Evolutionary conservation across 2,113 vertebrate genomes (phyloP).

Genomic region (Urocynchramus pylzowi): DNA sequence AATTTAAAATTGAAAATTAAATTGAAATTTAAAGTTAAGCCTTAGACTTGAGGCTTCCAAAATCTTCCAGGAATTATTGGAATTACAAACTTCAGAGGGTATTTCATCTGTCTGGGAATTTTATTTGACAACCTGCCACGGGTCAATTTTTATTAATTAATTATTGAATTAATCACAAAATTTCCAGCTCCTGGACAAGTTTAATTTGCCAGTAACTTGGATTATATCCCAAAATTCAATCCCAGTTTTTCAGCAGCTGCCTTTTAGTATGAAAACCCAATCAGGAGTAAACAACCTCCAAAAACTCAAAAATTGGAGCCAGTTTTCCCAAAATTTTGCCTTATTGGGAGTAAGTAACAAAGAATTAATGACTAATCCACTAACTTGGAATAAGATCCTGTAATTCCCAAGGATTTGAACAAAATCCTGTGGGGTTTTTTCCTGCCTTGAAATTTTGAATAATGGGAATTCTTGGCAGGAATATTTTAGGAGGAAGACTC

Average conservation of each 20-base stretch:
- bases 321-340: neutral
- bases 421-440: neutral
- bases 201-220: neutral
- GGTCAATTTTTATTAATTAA: neutral
- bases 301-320: neutral
- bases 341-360: neutral
- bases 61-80: neutral
- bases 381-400: neutral
- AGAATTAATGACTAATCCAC: neutral
- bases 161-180: rapidly evolving
- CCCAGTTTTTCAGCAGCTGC: neutral
- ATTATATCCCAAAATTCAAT: neutral
- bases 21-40: neutral
- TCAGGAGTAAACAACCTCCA: neutral
- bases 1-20: neutral
- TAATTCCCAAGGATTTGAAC: neutral
- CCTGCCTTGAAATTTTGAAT: neutral
- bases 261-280: neutral
- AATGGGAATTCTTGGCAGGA: no score
- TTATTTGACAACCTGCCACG: neutral
- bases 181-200: neutral
- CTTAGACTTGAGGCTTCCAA: neutral
- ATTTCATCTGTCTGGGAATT: neutral
- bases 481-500: neutral
- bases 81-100: neutral